phyloP scores from a whole-genome alignment of 2,113 vertebrate species.

The Ahaetulla prasina region DNA sequence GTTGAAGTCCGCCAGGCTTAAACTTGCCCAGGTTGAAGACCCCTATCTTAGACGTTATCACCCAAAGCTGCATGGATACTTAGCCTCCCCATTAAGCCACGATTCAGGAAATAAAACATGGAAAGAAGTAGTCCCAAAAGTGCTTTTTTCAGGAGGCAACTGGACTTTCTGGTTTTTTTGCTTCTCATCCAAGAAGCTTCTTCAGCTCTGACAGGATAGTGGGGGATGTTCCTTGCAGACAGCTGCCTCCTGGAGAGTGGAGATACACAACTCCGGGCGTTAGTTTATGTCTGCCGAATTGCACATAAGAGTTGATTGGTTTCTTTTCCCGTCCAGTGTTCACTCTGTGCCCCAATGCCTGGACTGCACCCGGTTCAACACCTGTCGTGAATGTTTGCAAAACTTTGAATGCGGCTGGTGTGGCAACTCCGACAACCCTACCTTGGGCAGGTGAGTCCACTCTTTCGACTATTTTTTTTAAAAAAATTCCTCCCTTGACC shows the following conservation, averaged over 20 bases:
- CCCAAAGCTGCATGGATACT: neutral
- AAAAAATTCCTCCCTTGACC: neutral
- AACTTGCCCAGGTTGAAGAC: no score
- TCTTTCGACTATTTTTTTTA: neutral
- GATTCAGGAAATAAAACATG: neutral
- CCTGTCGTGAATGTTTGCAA: constrained; percentile 81
- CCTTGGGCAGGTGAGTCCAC: constrained; percentile 77
- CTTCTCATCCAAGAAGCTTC: no score
- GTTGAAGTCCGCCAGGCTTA: no score
- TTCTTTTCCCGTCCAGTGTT: constrained; percentile 63
- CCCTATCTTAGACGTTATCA: neutral
- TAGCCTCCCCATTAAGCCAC: neutral
- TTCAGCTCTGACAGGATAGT: no score
- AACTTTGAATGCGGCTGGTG: constrained; percentile 92
- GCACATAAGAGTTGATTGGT: no score
- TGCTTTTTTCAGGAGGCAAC: no score
- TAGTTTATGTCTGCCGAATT: no score
- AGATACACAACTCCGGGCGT: neutral
- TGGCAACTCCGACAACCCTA: constrained; percentile 89
- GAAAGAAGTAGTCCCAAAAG: neutral
- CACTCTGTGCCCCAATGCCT: constrained; percentile 87
- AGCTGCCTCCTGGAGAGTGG: neutral
- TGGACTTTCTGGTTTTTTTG: no score
- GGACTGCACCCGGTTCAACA: constrained; percentile 76
- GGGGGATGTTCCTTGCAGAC: no score